These are phyloP conservation scores for Acanthisitta chloris DNA, from an alignment of 2,113 vertebrate species.

Conservation along the genomic window DNA sequence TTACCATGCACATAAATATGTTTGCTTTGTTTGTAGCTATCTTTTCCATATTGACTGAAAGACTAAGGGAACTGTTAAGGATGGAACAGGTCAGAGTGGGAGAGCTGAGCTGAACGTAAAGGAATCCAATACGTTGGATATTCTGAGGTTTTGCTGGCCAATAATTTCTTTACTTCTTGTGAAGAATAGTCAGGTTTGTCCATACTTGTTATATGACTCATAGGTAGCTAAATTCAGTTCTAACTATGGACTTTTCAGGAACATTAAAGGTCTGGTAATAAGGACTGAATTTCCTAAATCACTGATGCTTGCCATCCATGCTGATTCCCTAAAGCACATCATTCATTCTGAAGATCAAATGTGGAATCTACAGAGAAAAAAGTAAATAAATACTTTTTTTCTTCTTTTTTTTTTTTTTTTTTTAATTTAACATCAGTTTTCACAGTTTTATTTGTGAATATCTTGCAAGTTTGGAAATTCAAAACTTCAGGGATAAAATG, in stretches of 20 bases:
- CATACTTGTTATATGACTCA: neutral
- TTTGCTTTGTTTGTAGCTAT: neutral
- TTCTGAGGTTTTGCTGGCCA: neutral
- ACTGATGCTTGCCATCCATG: neutral
- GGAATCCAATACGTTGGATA: neutral
- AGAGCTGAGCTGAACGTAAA: neutral
- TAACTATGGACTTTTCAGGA: neutral
- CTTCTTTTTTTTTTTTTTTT: neutral
- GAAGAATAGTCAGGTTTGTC: neutral
- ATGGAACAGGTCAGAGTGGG: neutral
- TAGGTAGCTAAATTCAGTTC: neutral
- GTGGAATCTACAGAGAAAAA: neutral
- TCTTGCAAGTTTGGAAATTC: neutral
- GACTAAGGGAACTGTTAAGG: neutral
- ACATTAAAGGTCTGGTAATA: neutral
- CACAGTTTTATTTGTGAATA: neutral
- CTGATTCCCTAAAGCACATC: neutral
- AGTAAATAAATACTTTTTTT: neutral
- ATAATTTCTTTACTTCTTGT: neutral
- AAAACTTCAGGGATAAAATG: neutral
- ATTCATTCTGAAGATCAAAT: neutral
- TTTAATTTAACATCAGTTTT: neutral
- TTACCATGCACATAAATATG: neutral
- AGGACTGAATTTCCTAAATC: neutral
- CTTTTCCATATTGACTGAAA: neutral